Evolutionary conservation across 92 coral and sea anemone genomes (phyloP).

Genomic region (Porites divaricata): DNA sequence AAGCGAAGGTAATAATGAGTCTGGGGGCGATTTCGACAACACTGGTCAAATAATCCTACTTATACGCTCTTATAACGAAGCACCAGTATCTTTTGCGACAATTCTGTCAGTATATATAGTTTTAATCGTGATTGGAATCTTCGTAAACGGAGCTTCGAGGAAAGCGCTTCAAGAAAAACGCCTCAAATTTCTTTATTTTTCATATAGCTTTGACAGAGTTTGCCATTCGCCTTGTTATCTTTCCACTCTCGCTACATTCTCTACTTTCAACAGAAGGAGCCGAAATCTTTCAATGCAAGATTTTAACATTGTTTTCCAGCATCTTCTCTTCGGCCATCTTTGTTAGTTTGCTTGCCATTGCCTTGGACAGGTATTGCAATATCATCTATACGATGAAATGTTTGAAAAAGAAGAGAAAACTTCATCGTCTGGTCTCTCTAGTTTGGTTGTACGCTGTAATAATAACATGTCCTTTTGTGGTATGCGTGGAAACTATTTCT

Average conservation of each 20-base stretch:
- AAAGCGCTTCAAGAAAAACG: slow-evolving; percentile 32
- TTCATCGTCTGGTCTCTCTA: slow-evolving; percentile 5
- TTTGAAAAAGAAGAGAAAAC: slow-evolving; percentile 36
- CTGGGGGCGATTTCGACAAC: not conserved
- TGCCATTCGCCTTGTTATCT: slow-evolving; percentile 12
- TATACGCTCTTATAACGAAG: slow-evolving; percentile 2
- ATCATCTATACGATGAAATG: slow-evolving; percentile 55
- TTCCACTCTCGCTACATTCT: slow-evolving; percentile 10
- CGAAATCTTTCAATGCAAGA: slow-evolving; percentile 13
- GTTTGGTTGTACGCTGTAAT: slow-evolving; percentile 66
- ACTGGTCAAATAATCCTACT: not conserved
- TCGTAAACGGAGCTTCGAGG: slow-evolving; percentile 15
- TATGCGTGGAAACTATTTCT: slow-evolving; percentile 31
- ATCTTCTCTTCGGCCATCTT: slow-evolving; percentile 15
- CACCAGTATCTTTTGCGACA: not conserved
- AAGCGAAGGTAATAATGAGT: not conserved
- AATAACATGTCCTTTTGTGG: slow-evolving; percentile 35
- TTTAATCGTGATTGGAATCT: slow-evolving; percentile 8
- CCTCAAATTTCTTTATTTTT: slow-evolving; percentile 39
- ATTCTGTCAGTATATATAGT: not conserved
- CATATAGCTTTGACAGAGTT: slow-evolving; percentile 34
- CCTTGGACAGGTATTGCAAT: slow-evolving; percentile 52
- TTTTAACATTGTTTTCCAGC: not conserved
- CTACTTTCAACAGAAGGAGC: not conserved
- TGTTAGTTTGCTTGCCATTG: slow-evolving; percentile 38